Base-by-base conservation (phyloP, 1,140 invertebrate species). In the Magallana ariakensis region DNA sequence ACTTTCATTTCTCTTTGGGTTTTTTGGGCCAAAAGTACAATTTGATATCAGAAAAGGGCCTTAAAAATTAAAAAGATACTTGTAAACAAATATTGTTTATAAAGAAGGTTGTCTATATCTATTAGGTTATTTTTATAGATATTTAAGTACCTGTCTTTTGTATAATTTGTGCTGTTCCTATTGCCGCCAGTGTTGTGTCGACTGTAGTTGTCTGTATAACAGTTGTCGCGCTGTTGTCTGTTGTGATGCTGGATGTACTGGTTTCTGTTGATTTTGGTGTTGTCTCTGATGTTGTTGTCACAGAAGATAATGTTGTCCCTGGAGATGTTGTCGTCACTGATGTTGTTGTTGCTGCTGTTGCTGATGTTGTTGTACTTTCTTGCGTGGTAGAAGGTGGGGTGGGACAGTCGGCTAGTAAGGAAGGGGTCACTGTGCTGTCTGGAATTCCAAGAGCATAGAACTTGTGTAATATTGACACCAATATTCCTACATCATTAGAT, bases 381-480 rank as follows among this genome's bases (percentile, higher is more conserved):
- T 7, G 16, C 15, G 80, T 82, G 19, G 80, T 56, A 7, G 80
- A n/a, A 11, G 80, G 80, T 82, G 80, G 80, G 80, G 80, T 82
- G 19, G 80, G 80, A 16, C 80, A 82, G 54, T 82, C 55, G 46
- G 80, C 46, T 33, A 82, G 53, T 55, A 82, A 56, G 1, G 80
- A 0, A 19, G 80, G 55, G 15, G 80, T 82, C 15, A 82, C 55
- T 9, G 46, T 82, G 46, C 80, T 82, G 46, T 82, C 80, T 82
- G 80, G 16, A 55, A 82, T 54, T 82, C 10, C 10, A 82, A 19
- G 13, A 54, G 54, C 8, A 56, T 16, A 11, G 10, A 81, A 16
- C 26, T 81, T 46, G 6, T 9, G 7, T 82, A 13, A 81, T 16
- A 5, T 13, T 56, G 19, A 19, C 8, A 46, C 3, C 33, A 46